Evolutionary conservation across 2,888 invertebrate genomes (phyloP).

Genomic region (Eurytoma adleriae): DNA sequence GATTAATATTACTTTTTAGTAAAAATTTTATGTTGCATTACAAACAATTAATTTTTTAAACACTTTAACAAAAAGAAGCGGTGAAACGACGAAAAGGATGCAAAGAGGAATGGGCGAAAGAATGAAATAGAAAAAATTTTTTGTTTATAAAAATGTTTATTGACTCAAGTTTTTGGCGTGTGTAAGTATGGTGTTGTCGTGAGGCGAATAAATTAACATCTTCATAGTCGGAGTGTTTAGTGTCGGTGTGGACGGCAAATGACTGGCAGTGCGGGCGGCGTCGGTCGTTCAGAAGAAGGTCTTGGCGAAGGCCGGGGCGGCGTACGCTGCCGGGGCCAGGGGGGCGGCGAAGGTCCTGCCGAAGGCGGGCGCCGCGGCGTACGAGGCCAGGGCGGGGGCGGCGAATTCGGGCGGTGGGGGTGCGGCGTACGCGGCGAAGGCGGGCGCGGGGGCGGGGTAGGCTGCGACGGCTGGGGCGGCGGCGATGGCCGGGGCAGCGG

Average conservation of each 20-base stretch:
- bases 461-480: slow-evolving; percentile 53
- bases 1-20: too few relatives aligned
- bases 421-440: slow-evolving; percentile 27
- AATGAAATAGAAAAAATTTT: neutral
- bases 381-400: slow-evolving; percentile 35
- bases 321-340: slow-evolving; percentile 23
- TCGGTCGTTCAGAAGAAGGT: slow-evolving; percentile 41
- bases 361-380: slow-evolving; percentile 58
- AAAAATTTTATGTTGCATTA: too few relatives aligned
- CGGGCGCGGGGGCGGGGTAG: slow-evolving; percentile 72
- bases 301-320: slow-evolving; percentile 52
- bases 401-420: slow-evolving; percentile 53
- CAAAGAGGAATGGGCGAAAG: too few relatives aligned
- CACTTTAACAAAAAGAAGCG: too few relatives aligned
- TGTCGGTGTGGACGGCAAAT: slow-evolving; percentile 8
- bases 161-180: slow-evolving; percentile 24
- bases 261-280: slow-evolving; percentile 12
- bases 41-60: too few relatives aligned
- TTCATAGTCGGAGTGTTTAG: neutral
- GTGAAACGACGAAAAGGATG: too few relatives aligned
- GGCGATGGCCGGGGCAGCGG: slow-evolving; percentile 59
- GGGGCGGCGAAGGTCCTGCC: slow-evolving; percentile 53
- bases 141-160: slow-evolving; percentile 42
- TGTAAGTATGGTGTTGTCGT: slow-evolving; percentile 2
- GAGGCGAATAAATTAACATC: slow-evolving; percentile 49